Evolutionary conservation across 2,797 vertebrate genomes (phyloP).

Genomic region (Sebastes trivittatus): DNA sequence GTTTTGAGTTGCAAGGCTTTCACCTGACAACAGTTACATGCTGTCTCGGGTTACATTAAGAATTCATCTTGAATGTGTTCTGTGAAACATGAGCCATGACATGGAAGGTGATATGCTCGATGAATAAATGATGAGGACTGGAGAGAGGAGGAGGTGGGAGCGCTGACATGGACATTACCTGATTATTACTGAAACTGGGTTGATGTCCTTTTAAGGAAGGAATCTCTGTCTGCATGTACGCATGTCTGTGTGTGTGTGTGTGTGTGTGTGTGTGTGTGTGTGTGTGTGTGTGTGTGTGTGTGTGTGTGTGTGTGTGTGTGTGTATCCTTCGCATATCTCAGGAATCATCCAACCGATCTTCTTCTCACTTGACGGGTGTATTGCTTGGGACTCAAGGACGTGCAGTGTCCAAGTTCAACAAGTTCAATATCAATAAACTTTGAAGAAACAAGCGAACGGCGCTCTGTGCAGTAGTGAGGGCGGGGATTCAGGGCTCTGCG

Average conservation of each 20-base stretch:
- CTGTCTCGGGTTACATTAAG: background rate
- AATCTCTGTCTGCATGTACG: background rate
- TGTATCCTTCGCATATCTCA: background rate
- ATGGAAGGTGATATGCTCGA: slow-evolving; percentile 58
- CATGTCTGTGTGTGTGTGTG: background rate
- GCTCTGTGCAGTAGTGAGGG: background rate
- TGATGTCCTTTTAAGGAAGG: slow-evolving; percentile 21
- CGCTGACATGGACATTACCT: slow-evolving; percentile 26
- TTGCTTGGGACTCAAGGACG: background rate
- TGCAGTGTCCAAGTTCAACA: background rate
- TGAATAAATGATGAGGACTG: slow-evolving; percentile 65
- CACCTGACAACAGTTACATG: slow-evolving; percentile 10
- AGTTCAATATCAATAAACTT: background rate
- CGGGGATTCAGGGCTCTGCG: background rate
- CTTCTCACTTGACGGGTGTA: background rate
- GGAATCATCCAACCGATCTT: background rate
- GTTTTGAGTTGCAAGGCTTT: slow-evolving; percentile 9
- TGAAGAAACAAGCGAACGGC: background rate
- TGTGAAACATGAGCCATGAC: slow-evolving; percentile 59
- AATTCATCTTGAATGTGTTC: slow-evolving; percentile 30
- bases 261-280: background rate
- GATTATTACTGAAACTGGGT: slow-evolving; percentile 37
- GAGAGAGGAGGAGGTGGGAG: slow-evolving; percentile 25
- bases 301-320: background rate
- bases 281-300: background rate